Evolutionary conservation across 2,888 invertebrate species (phyloP).

Genomic region (Pollenia griseotomentosa): DNA sequence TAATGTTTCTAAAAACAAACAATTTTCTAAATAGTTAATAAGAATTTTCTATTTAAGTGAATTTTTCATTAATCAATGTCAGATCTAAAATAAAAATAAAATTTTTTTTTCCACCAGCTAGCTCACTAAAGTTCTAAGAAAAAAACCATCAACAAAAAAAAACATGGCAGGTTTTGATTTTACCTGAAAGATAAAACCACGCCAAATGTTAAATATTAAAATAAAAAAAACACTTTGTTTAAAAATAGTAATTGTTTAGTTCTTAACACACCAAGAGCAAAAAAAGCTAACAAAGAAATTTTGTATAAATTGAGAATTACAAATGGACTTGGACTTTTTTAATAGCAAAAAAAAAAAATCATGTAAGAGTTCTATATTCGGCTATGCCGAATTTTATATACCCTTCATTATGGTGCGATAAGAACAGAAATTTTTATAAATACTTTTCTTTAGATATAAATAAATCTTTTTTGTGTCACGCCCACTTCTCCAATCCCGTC

Average conservation of each 20-base stretch:
- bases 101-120: not conserved
- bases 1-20: not conserved
- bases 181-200: slow-evolving; percentile 42
- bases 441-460: too few relatives aligned
- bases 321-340: not conserved
- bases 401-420: too few relatives aligned
- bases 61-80: slow-evolving; percentile 61
- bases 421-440: too few relatives aligned
- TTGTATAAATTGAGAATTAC: not conserved
- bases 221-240: not conserved
- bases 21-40: too few relatives aligned
- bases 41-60: too few relatives aligned
- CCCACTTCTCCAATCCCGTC: too few relatives aligned
- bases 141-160: not conserved
- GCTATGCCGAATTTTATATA: too few relatives aligned
- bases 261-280: not conserved
- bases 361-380: not conserved
- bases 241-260: not conserved
- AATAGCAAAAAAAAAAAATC: slow-evolving; percentile 11
- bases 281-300: not conserved
- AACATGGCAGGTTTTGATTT: slow-evolving; percentile 37
- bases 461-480: too few relatives aligned
- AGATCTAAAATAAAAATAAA: slow-evolving; percentile 48
- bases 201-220: slow-evolving; percentile 33
- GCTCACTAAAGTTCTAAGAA: not conserved